Evolutionary conservation across 2,888 invertebrate genomes (phyloP).

Genomic region (Hanleya hanleyi): DNA sequence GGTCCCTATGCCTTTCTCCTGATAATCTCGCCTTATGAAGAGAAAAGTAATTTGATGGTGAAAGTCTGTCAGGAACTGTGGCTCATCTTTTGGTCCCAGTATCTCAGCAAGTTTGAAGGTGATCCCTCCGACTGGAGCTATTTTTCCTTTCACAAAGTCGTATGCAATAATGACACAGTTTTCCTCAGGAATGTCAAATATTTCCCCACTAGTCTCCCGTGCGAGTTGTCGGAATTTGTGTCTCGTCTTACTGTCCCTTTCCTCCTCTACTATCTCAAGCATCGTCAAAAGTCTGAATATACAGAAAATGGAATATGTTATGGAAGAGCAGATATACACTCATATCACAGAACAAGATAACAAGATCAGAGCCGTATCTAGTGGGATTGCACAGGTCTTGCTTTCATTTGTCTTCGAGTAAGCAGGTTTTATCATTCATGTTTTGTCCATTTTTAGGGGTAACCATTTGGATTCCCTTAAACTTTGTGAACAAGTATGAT

Average conservation of each 20-base stretch:
- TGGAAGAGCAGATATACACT: too few relatives aligned
- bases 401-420: too few relatives aligned
- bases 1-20: conserved; percentile 42
- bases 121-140: conserved; percentile 38
- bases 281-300: too few relatives aligned
- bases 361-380: too few relatives aligned
- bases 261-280: conserved; percentile 16
- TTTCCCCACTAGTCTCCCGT: conserved; percentile 49
- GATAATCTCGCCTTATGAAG: conserved; percentile 49
- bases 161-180: conserved; percentile 45
- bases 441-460: too few relatives aligned
- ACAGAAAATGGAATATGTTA: too few relatives aligned
- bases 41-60: conserved; percentile 48
- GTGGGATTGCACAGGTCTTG: too few relatives aligned
- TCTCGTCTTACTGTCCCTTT: conserved; percentile 23
- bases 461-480: too few relatives aligned
- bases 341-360: too few relatives aligned
- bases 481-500: too few relatives aligned
- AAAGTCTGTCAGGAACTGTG: conserved; percentile 41
- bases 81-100: conserved; percentile 26
- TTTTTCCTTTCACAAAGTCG: conserved; percentile 20
- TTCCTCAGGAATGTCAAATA: conserved; percentile 52
- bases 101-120: conserved; percentile 38
- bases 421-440: too few relatives aligned
- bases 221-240: conserved; percentile 49